Evolutionary conservation across 2,888 invertebrate genomes (phyloP), one percentile per base, ranked within the genome.

Genomic region (Ochropacha duplaris): DNA sequence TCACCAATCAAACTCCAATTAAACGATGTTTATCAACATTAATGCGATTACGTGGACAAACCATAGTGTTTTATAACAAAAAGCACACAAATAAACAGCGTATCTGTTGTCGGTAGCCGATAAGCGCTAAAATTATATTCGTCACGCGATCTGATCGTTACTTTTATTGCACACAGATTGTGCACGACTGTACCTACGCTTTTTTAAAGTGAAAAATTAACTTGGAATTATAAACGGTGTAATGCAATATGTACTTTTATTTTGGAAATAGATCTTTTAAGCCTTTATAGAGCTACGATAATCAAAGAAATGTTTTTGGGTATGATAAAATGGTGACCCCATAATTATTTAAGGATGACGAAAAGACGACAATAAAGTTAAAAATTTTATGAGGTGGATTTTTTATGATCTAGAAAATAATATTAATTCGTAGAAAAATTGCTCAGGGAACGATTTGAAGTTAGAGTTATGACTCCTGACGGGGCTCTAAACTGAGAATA

Each of bases 371-470:
- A n/a, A n/a, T n/a, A n/a, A n/a, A n/a, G n/a, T n/a, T n/a, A n/a
- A n/a, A n/a, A n/a, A n/a, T n/a, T n/a, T n/a, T n/a, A 39, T 4
- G 5, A 16, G 16, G 39, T 44, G 19, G 9, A 44, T 9, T 44
- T 44, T 44, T 44, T 44, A 44, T 44, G 44, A 44, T 14, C 44
- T 19, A 19, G 19, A 9, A 34, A 58, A 58, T 51, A 57, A 61
- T 60, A 71, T 63, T 60, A 74, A 71, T 69, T 69, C 63, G 61
- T 62, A 65, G 66, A 69, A 71, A 61, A 71, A 77, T 70, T 70
- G 61, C 71, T 44, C 61, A 61, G 76, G 67, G 74, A 67, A 66
- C 65, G 57, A 73, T 76, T 76, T 59, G 57, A 67, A 63, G 69
- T 68, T 57, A 72, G 67, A 71, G 69, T 75, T 68, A 78, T 67